A percentile compares a stretch with the other conserved stretches of the same genome.
phyloP scores from a whole-genome alignment of 2,113 vertebrate species.

The Riparia riparia region DNA sequence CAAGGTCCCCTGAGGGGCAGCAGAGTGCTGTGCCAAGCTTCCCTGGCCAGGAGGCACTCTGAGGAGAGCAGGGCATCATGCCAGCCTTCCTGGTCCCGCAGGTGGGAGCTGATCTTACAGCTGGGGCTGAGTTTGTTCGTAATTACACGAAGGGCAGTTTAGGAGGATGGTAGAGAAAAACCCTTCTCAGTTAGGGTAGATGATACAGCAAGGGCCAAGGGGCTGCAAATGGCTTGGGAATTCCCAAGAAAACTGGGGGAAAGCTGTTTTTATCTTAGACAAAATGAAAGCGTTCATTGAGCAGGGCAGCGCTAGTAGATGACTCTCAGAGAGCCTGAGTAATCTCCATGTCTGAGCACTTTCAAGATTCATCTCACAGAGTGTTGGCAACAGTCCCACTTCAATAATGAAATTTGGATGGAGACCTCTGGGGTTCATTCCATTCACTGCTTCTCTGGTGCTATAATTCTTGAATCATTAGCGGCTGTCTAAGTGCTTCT shows the following conservation, averaged over 20 bases:
- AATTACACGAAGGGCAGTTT: not conserved
- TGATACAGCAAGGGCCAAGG: not conserved
- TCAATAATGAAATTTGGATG: not conserved
- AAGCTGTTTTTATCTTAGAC: not conserved
- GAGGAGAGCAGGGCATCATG: not conserved
- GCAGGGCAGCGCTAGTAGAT: not conserved
- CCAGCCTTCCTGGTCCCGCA: not conserved
- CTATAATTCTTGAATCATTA: not conserved
- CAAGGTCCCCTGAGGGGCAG: not conserved
- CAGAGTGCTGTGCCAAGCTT: not conserved
- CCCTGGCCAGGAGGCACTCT: not conserved
- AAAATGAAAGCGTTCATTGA: not conserved
- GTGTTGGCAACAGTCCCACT: not conserved
- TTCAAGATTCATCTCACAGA: not conserved
- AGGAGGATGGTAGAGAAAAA: not conserved
- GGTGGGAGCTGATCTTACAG: fast-evolving
- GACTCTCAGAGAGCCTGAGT: not conserved
- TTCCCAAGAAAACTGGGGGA: not conserved
- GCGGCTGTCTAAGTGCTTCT: not conserved
- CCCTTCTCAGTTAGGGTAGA: not conserved
- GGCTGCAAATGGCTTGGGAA: not conserved
- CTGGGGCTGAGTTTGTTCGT: not conserved
- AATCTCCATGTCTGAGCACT: not conserved
- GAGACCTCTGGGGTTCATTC: not conserved
- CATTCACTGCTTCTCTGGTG: not conserved